A percentile compares a stretch with the other conserved stretches of the same genome.
phyloP scores from a whole-genome alignment of 2,888 invertebrate genomes.

The Frankliniella intonsa region DNA sequence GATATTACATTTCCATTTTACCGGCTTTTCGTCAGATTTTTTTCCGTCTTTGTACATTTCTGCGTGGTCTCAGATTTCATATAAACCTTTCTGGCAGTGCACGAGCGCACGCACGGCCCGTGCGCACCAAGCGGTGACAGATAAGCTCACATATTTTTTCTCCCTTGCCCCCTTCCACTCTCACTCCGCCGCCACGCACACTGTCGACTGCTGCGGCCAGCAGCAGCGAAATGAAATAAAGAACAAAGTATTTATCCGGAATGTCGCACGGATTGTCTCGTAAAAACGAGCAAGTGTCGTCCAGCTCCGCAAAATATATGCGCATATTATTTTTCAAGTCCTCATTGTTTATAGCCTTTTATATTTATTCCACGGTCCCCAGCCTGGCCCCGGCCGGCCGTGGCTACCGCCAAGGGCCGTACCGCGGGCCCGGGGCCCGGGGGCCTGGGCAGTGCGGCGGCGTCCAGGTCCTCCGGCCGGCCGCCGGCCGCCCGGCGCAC shows the following conservation, averaged over 20 bases:
- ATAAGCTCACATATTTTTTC: background rate
- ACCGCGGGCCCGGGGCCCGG: too few relatives aligned
- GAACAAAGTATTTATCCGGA: slow-evolving; percentile 13
- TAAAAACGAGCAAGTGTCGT: slow-evolving; percentile 21
- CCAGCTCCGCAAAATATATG: slow-evolving; percentile 17
- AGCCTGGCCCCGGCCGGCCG: background rate
- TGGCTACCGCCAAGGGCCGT: too few relatives aligned
- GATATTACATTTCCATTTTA: too few relatives aligned
- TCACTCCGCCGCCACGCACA: background rate
- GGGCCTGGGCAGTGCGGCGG: too few relatives aligned
- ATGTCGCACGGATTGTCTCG: slow-evolving; percentile 2
- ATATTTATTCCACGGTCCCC: background rate
- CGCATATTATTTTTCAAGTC: slow-evolving; percentile 19
- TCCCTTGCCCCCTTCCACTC: background rate
- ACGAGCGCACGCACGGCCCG: too few relatives aligned
- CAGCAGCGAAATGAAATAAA: background rate
- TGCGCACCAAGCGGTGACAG: too few relatives aligned
- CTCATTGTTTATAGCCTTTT: slow-evolving; percentile 22
- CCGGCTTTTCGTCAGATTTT: too few relatives aligned
- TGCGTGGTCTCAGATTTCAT: too few relatives aligned
- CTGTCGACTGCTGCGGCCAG: background rate
- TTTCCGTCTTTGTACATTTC: too few relatives aligned
- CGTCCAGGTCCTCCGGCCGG: too few relatives aligned
- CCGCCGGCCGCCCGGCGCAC: background rate
- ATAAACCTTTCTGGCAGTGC: too few relatives aligned